Percentiles rank a stretch among this genome's conserved stretches.
Conservation (phyloP, 1,140 invertebrate species). For the Ridgeia piscesae region DNA sequence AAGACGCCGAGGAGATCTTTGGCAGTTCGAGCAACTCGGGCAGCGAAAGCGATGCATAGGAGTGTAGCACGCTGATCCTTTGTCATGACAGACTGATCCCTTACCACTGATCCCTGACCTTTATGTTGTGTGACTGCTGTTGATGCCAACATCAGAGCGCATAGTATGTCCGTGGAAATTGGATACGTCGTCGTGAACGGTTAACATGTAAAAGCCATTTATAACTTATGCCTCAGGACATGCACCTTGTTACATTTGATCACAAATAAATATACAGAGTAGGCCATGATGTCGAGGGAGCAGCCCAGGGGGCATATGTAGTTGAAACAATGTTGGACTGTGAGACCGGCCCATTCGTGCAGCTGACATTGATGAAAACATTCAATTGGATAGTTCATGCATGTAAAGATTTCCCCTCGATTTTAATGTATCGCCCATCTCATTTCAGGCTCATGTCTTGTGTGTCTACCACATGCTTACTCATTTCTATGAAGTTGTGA, state of each 20-base stretch:
- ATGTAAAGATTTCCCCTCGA: neutral
- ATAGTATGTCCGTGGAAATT: neutral
- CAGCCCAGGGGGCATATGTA: neutral
- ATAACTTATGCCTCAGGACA: neutral
- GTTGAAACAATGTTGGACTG: neutral
- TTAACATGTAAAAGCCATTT: no score
- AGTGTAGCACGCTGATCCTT: neutral
- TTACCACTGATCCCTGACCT: no score
- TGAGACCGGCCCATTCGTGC: neutral
- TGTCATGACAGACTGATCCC: neutral
- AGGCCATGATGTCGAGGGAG: neutral
- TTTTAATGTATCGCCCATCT: no score
- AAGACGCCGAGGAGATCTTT: conserved; percentile 59
- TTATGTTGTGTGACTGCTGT: no score
- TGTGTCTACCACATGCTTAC: no score
- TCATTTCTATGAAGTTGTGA: no score
- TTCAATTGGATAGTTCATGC: neutral
- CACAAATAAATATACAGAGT: neutral
- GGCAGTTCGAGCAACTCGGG: conserved; percentile 47
- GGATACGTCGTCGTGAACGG: neutral
- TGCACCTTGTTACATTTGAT: neutral
- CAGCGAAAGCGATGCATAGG: neutral
- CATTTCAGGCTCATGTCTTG: no score
- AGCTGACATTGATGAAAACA: neutral
- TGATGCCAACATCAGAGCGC: neutral